Conservation (phyloP, 2,113 vertebrate genomes). For the Isurus oxyrinchus region DNA sequence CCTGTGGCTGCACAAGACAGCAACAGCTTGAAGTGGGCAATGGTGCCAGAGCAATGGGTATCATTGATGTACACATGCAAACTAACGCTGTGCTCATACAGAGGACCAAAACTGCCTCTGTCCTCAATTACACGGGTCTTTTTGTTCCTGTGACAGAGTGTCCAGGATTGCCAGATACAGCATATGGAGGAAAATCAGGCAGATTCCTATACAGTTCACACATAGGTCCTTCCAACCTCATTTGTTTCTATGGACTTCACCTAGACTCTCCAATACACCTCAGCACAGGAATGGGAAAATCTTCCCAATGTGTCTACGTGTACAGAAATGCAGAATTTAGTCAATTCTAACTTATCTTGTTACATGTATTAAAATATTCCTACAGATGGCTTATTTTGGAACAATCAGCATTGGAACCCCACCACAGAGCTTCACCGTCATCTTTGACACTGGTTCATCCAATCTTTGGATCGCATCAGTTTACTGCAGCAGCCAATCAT, state of each 20-base stretch:
- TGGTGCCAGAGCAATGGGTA: too few relatives aligned
- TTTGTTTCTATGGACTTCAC: neutral
- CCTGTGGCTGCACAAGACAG: too few relatives aligned
- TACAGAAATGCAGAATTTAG: neutral
- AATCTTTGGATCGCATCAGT: slow-evolving; percentile 80
- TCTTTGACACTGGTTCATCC: slow-evolving; percentile 82
- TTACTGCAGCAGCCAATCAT: slow-evolving; percentile 54
- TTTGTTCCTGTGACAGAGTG: too few relatives aligned
- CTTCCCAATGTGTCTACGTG: neutral
- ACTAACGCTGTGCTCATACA: too few relatives aligned
- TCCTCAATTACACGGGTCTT: too few relatives aligned
- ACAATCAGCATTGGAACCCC: slow-evolving; percentile 72
- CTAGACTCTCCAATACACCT: neutral
- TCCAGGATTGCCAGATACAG: too few relatives aligned
- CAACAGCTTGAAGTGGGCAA: too few relatives aligned
- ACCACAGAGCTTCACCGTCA: slow-evolving; percentile 70
- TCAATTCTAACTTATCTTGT: neutral
- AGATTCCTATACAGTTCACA: too few relatives aligned
- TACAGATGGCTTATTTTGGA: slow-evolving; percentile 61
- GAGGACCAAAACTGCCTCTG: too few relatives aligned
- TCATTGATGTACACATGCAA: too few relatives aligned
- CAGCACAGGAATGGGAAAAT: neutral
- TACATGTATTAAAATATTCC: neutral
- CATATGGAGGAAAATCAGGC: too few relatives aligned
- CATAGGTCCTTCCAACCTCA: too few relatives aligned